Percentiles rank a stretch among this genome's conserved stretches.
phyloP scores from a whole-genome alignment of 2,888 invertebrate genomes.

The Balanococcus diminutus region DNA sequence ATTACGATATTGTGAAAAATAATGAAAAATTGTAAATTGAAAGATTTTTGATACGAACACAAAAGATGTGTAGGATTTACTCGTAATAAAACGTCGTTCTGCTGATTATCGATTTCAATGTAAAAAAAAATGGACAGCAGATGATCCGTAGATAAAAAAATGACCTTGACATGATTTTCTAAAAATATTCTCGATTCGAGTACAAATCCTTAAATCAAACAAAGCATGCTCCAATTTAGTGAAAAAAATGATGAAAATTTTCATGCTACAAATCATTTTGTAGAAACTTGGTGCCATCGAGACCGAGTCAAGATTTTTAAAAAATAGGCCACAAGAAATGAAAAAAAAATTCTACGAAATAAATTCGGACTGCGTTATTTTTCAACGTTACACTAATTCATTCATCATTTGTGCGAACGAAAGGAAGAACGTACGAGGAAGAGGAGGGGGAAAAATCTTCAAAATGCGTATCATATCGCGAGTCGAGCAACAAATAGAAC shows the following conservation, averaged over 20 bases:
- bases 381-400: constrained; percentile 16
- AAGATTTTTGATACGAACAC: neutral
- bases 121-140: too few species aligned
- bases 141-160: too few species aligned
- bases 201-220: too few species aligned
- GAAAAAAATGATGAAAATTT: neutral
- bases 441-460: neutral
- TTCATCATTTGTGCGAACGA: constrained; percentile 3
- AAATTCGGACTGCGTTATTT: constrained; percentile 14
- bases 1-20: neutral
- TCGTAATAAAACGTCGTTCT: too few species aligned
- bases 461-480: neutral
- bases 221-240: neutral
- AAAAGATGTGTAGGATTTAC: neutral
- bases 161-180: too few species aligned
- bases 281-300: neutral
- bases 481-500: constrained; percentile 9
- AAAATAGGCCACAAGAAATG: neutral
- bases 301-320: neutral
- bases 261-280: neutral
- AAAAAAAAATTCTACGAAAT: neutral
- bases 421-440: neutral
- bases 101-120: too few species aligned
- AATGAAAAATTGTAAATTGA: neutral
- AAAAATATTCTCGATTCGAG: too few species aligned